Evolutionary conservation across 2,797 vertebrate genomes (phyloP).

Genomic region (Nannoperca australis): DNA sequence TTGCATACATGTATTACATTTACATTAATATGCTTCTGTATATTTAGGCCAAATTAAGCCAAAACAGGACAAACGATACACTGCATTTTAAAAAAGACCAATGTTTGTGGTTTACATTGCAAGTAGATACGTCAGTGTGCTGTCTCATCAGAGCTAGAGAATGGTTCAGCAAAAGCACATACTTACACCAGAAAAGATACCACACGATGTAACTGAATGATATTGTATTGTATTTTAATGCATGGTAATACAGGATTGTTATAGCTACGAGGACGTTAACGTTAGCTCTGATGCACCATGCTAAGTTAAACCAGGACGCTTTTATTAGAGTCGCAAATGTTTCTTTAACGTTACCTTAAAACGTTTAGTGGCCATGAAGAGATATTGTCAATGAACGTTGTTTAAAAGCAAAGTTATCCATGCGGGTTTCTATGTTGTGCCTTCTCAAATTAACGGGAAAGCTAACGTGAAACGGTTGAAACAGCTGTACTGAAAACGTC

Average conservation of each 20-base stretch:
- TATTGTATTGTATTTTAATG: background rate
- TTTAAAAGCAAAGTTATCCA: background rate
- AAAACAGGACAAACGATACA: background rate
- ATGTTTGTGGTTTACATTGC: background rate
- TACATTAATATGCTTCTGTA: too few species aligned
- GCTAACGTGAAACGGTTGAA: background rate
- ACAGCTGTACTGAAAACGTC: background rate
- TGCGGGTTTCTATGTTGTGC: background rate
- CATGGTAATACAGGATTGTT: rapidly evolving
- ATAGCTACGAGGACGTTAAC: too few species aligned
- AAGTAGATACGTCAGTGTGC: background rate
- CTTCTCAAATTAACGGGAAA: background rate
- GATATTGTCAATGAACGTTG: rapidly evolving
- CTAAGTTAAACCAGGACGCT: background rate
- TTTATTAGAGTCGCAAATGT: background rate
- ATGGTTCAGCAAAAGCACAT: background rate
- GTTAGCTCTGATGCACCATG: background rate
- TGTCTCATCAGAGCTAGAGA: background rate
- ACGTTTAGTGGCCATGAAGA: rapidly evolving
- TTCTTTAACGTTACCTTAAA: too few species aligned
- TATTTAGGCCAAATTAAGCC: background rate
- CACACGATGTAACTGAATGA: background rate
- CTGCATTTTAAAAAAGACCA: background rate
- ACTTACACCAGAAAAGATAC: background rate
- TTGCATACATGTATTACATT: background rate